Conservation (phyloP, 2,888 invertebrate genomes). For the Athalia cordata region DNA sequence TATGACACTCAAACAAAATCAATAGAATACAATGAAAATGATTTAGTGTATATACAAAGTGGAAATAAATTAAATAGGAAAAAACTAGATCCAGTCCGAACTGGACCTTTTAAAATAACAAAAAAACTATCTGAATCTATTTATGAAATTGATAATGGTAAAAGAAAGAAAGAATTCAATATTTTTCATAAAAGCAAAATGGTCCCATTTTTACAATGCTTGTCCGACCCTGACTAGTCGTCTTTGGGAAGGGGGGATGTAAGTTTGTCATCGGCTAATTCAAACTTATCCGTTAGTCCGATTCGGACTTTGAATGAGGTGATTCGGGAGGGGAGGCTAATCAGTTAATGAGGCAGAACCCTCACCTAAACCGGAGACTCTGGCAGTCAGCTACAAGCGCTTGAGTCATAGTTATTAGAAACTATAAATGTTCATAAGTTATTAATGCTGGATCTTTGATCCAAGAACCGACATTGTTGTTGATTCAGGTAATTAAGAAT, state of each 20-base stretch:
- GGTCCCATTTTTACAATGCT: neutral
- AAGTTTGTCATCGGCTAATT: too few relatives aligned
- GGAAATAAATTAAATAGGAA: slow-evolving; percentile 50
- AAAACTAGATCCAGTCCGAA: slow-evolving; percentile 34
- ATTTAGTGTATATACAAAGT: slow-evolving; percentile 51
- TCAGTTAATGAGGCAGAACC: too few relatives aligned
- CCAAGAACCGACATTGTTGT: slow-evolving; percentile 5
- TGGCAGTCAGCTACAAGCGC: too few relatives aligned
- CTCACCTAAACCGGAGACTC: too few relatives aligned
- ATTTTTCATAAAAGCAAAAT: slow-evolving; percentile 9
- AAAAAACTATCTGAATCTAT: slow-evolving; percentile 6
- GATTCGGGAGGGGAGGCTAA: too few relatives aligned
- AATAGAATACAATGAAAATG: slow-evolving; percentile 47
- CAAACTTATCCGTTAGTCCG: too few relatives aligned
- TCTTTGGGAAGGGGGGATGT: too few relatives aligned
- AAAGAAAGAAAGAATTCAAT: slow-evolving; percentile 4
- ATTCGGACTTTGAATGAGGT: too few relatives aligned
- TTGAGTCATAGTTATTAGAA: too few relatives aligned
- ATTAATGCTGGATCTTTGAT: too few relatives aligned
- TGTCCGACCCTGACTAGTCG: neutral
- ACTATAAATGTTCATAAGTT: too few relatives aligned
- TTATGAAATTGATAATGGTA: slow-evolving; percentile 14
- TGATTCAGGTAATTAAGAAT: slow-evolving; percentile 1
- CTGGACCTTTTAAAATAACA: slow-evolving; percentile 5
- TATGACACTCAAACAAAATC: slow-evolving; percentile 47